Evolutionary conservation across 2,888 invertebrate genomes (phyloP), one percentile per base, ranked within the genome.

Genomic region (Ochlodes sylvanus): DNA sequence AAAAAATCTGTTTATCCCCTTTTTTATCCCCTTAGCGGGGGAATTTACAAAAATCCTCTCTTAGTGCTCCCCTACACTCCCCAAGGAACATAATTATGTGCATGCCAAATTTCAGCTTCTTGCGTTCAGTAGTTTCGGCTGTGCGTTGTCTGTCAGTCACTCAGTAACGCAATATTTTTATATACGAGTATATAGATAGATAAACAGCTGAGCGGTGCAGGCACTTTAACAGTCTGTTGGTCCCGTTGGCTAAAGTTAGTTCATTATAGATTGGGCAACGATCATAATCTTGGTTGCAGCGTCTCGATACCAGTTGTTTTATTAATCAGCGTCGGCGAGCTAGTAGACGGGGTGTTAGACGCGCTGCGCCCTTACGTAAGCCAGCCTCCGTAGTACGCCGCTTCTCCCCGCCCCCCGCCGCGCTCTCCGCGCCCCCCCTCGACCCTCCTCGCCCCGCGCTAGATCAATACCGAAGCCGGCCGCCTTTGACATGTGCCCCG

Each of bases 401-500:
- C 38, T 38, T 10, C 38, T 12, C 77, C 74, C 75, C 79, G 77
- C 66, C 72, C 75, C 70, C 75, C 75, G 61, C 73, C 71, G 70
- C 62, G 58, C 71, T 52, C 60, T 42, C 71, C 68, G 66, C 65
- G 64, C 68, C 69, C 1, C 2, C 7, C 12, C 38, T 12, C 38
- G 3, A 1, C 38, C 38, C 38, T 10, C 12, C 38, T 38, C 69
- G 32, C 76, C 82, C 83, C 85, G 77, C 87, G 83, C 86, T 89
- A 91, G 92, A 92, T 93, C 92, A 92, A 93, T 93, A 93, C 91
- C 87, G 85, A 82, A 86, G 89, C 87, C 88, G 87, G 88, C 87
- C 90, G 90, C 92, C 90, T 92, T 92, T 92, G 92, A 92, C 92
- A 92, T 91, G 91, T 91, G 91, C 89, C 88, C 87, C 84, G 85